phyloP scores from a whole-genome alignment of 2,113 vertebrate species.

The Tachuris rubrigastra region DNA sequence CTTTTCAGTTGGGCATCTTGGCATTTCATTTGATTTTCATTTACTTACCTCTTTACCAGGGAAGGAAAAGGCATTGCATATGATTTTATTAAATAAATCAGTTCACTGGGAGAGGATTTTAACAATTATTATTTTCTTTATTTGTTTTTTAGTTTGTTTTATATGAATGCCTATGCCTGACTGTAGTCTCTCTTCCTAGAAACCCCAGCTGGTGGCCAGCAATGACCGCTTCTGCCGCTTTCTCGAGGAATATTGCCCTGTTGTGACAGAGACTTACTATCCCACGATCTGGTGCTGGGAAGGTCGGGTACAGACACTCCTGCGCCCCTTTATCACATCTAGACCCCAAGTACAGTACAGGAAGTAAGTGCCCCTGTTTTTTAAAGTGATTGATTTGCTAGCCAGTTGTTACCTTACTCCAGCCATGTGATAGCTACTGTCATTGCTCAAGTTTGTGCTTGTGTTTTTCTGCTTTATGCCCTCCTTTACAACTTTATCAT shows the following conservation, averaged over 20 bases:
- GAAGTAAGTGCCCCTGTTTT: slow-evolving; percentile 83
- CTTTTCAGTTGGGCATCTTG: neutral
- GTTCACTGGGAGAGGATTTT: neutral
- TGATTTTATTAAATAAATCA: neutral
- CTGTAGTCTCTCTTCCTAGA: slow-evolving; percentile 76
- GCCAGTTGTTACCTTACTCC: neutral
- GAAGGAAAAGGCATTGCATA: neutral
- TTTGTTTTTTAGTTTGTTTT: neutral
- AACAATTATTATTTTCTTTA: neutral
- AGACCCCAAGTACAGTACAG: slow-evolving; percentile 90
- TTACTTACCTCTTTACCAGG: neutral
- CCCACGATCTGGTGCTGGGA: slow-evolving; percentile 99
- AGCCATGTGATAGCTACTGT: neutral
- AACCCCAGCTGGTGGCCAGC: slow-evolving; percentile 91
- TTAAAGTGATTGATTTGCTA: neutral
- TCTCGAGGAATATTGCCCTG: slow-evolving; percentile 90
- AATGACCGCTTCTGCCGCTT: slow-evolving; percentile 89
- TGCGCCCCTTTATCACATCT: slow-evolving; percentile 93
- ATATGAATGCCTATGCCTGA: neutral
- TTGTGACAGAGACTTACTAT: slow-evolving; percentile 96
- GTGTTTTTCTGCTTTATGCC: neutral
- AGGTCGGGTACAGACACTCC: slow-evolving; percentile 90
- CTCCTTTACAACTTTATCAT: neutral
- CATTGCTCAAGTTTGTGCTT: neutral
- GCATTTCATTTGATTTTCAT: neutral